phyloP scores from a whole-genome alignment of 2,888 invertebrate species.

The Scaptomyza reducta region DNA sequence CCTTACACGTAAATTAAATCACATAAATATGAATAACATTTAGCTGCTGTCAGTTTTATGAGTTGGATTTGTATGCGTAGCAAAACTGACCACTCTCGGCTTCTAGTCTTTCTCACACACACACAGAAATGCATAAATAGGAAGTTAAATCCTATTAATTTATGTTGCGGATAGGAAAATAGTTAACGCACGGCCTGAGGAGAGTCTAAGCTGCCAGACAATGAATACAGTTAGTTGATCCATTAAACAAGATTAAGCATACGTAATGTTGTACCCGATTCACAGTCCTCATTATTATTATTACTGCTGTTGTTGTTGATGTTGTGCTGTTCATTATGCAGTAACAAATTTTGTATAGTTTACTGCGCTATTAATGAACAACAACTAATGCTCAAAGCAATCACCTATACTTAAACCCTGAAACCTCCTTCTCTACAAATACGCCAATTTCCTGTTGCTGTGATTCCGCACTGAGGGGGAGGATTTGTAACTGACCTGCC shows the following conservation, averaged over 20 bases:
- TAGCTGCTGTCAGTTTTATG: slow-evolving; percentile 56
- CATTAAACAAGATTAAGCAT: slow-evolving; percentile 71
- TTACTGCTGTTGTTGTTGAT: slow-evolving; percentile 10
- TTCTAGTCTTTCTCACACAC: background rate
- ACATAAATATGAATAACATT: slow-evolving; percentile 68
- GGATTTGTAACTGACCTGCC: slow-evolving; percentile 9
- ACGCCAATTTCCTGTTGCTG: slow-evolving; percentile 60
- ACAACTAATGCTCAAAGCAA: slow-evolving; percentile 44
- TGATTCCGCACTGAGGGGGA: slow-evolving; percentile 6
- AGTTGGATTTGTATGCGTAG: slow-evolving; percentile 57
- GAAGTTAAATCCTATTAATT: slow-evolving; percentile 54
- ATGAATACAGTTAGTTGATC: slow-evolving; percentile 57
- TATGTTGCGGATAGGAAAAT: slow-evolving; percentile 63
- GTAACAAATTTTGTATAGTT: slow-evolving; percentile 46
- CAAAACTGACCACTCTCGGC: slow-evolving; percentile 34
- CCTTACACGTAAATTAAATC: background rate
- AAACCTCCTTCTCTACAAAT: background rate
- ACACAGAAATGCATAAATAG: background rate
- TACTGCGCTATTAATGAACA: slow-evolving; percentile 67
- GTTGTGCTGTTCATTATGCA: slow-evolving; percentile 33
- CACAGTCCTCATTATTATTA: slow-evolving; percentile 16
- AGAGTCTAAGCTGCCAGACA: slow-evolving; percentile 28
- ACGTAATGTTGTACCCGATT: slow-evolving; percentile 40
- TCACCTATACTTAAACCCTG: background rate
- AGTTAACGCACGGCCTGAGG: slow-evolving; percentile 34